phyloP scores from a whole-genome alignment of 2,113 vertebrate species.

The Rhinolophus sinicus region DNA sequence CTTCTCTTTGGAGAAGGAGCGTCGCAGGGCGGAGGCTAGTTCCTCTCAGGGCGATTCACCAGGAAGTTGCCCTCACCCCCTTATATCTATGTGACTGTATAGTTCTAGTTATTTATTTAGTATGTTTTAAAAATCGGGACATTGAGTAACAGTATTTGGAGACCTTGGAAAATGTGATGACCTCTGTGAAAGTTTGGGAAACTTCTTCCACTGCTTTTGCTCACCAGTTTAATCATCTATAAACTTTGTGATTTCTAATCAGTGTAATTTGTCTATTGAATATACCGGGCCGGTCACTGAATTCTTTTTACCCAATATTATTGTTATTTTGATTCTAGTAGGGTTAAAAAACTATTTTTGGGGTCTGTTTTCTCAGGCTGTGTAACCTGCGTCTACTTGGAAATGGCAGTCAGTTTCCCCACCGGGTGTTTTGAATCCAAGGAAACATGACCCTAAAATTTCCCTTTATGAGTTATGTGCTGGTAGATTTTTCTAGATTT shows the following conservation, averaged over 20 bases:
- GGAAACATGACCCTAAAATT: conserved; percentile 35
- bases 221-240: not conserved
- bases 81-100: not conserved
- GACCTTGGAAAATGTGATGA: conserved; percentile 15
- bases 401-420: not conserved
- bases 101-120: conserved; percentile 26
- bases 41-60: not conserved
- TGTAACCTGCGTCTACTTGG: not conserved
- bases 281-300: not conserved
- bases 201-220: not conserved
- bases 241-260: conserved; percentile 22
- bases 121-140: conserved; percentile 13
- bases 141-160: conserved; percentile 21
- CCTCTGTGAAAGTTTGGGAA: conserved; percentile 32
- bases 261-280: not conserved
- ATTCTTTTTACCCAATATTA: not conserved
- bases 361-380: not conserved
- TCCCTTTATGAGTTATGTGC: not conserved
- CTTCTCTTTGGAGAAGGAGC: conserved; percentile 36
- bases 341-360: conserved; percentile 17
- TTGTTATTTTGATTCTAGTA: not conserved
- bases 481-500: conserved; percentile 9
- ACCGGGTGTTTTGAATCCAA: not conserved
- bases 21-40: not conserved
- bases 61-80: not conserved